Base-by-base conservation (phyloP, 2,797 vertebrate genomes). In the Artibeus lituratus region DNA sequence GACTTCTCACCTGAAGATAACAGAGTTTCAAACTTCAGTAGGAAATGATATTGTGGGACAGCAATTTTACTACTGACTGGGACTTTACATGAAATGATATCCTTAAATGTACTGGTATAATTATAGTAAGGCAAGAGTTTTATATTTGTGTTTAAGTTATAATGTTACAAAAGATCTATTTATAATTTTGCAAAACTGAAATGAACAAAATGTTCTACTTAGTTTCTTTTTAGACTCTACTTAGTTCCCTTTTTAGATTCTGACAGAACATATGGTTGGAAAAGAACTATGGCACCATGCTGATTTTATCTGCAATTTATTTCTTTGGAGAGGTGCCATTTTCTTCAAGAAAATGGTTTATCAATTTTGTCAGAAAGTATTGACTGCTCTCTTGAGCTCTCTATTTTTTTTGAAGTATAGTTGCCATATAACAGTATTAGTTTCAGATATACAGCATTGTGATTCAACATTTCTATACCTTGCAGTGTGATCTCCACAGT, bases 291-390 rank as follows among this genome's bases (percentile, higher is more conserved):
- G 21, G 7, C 62, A 67, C 1, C 7, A 69, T 83, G 26, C 29
- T 91, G 22, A 47, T 94, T 89, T 94, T 86, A 81, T 76, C 77
- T 96, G 35, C 2, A 82, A 84, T 49, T 53, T 89, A 78, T 89
- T 91, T 76, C 37, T 80, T 94, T 81, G 84, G 37, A 77, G 24
- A 49, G 10, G 10, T 78, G 18, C 37, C 62, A 77, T 80, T 94
- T 89, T 85, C 85, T 92, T 88, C 29, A 87, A 87, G 47, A 93
- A 93, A 81, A 78, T 12, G 32, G 49, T 91, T 81, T 44, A 73
- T 84, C 37, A 74, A 19, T 69, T 88, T 92, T 84, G 39, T 93
- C 29, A 55, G 24, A 84, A 86, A 62, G 35, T 72, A 74, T 62
- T 62, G 70, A 74, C 12, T 76, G 4, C 29, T 92, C 7, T 87